Base-by-base conservation (phyloP, 2,888 invertebrate genomes). In the Petrolisthes cinctipes region DNA sequence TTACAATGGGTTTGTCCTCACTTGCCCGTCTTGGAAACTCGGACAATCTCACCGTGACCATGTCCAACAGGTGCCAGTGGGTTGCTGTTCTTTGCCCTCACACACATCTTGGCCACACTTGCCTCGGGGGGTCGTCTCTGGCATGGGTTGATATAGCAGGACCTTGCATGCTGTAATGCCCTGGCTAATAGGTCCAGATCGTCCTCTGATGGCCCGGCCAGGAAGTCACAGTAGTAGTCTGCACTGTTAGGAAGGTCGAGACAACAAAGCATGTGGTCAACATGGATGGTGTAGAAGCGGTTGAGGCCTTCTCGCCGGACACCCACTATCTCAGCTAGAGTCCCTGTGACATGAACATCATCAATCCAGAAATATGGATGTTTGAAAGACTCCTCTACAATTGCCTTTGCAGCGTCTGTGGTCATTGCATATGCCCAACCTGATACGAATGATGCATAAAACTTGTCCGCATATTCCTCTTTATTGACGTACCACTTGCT, bases 331-430 rank as follows among this genome's bases (percentile, higher is more conserved):
- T 95, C 93, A 7, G 95, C 94, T 57, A 97, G 93, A 82, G 97
- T 94, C 1, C 98, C 98, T 0, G 97, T 98, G 0, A 98, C 93
- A 92, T 95, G 96, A 78, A 96, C 95, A 92, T 98, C 98, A 92
- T 98, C 98, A 89, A 98, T 97, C 97, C 98, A 98, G 93, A 98
- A 97, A 91, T 95, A 96, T 23, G 94, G 93, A n/a, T 94, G 91
- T 51, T 91, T 91, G 53, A 91, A 89, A 5, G 93, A 92, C 4
- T 92, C 92, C 4, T 93, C 92, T 51, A 95, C 93, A 82, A 98
- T 92, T 37, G 93, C 93, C 23, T 92, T 92, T 0, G 95, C 95
- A 2, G 95, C 94, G 90, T 94, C 93, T 0, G 95, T 94, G 86
- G 95, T 96, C 4, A 96, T 96, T 1, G 96, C 93, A 91, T 97